Base-by-base conservation (phyloP, 2,888 invertebrate species). In the Apotomis capreana region DNA sequence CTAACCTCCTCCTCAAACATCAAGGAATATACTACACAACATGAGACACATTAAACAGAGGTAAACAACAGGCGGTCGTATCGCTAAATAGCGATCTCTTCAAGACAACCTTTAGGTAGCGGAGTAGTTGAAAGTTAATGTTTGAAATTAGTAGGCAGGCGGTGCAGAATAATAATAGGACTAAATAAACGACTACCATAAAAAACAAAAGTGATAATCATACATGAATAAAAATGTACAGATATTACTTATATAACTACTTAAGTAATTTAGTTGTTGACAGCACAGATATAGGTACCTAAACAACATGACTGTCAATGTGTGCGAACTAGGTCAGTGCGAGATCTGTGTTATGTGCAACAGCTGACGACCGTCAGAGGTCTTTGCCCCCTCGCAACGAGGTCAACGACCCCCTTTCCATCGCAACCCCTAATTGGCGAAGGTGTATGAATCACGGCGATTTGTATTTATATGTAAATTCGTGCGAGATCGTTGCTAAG, bases 261-360 rank as follows among this genome's bases (percentile, higher is more conserved):
- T 72, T 72, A 72, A 63, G 59, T 72, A 72, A 68, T 72, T 72
- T 54, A 68, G 68, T 68, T 63, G 72, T 72, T 72, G 58, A 68
- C 68, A 61, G 52, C 54, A 61, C 55, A 15, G 55, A 51, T 37
- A 68, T 64, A n/a, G n/a, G n/a, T n/a, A 26, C 26, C 2, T 26
- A 64, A 71, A 71, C 61, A 73, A 69, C 52, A 51, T 37, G n/a
- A 15, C 5, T 81, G 80, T 81, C 78, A 74, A 77, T 83, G 84
- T 84, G 79, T 82, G 85, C 80, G 75, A 87, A 83, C 80, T 87
- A 76, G 87, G 87, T 87, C 87, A 87, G 83, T 80, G 78, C 79
- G 79, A 83, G 83, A 81, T 81, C 81, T 75, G 74, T 79, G 79
- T 79, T 84, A 83, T 85, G 83, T 85, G 84, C 81, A 84, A 84